Evolutionary conservation across 2,888 invertebrate genomes (phyloP).

Genomic region (Nycteola revayana): DNA sequence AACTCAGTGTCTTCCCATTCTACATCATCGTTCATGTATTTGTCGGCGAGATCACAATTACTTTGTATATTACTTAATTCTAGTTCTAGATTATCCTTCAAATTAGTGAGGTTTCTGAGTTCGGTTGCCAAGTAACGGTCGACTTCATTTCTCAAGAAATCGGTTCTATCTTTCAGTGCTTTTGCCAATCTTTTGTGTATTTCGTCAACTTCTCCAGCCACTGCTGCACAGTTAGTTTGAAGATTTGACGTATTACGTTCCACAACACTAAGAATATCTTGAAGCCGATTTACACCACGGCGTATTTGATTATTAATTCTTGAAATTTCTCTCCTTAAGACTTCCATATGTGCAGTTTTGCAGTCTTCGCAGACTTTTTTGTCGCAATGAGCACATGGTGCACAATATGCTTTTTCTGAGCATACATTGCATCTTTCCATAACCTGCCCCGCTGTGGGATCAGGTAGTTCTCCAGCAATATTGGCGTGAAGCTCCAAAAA

Average conservation of each 20-base stretch:
- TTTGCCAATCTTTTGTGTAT: conserved; percentile 93
- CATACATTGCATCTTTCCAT: conserved; percentile 97
- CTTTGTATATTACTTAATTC: conserved; percentile 97
- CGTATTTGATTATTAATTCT: conserved; percentile 95
- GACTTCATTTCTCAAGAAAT: conserved; percentile 92
- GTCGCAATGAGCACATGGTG: conserved; percentile 96
- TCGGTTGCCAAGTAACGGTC: conserved; percentile 96
- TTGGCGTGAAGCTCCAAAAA: conserved; percentile 97
- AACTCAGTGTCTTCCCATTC: conserved; percentile 96
- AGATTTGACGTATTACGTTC: conserved; percentile 95
- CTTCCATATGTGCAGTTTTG: conserved; percentile 97
- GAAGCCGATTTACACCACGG: conserved; percentile 93
- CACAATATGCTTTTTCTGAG: conserved; percentile 94
- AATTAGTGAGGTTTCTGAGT: conserved; percentile 90
- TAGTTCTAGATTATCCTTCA: conserved; percentile 96
- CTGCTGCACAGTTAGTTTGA: conserved; percentile 94
- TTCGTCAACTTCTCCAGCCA: conserved; percentile 97
- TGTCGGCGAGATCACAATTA: conserved; percentile 98
- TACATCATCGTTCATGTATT: conserved; percentile 94
- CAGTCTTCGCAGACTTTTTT: conserved; percentile 98
- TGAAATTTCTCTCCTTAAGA: conserved; percentile 93
- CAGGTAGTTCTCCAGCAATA: conserved; percentile 94
- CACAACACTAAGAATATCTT: conserved; percentile 91
- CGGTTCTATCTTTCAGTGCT: conserved; percentile 94
- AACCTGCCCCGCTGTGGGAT: conserved; percentile 94